Evolutionary conservation across 2,113 vertebrate genomes (phyloP).

Genomic region (Brachyistius frenatus): DNA sequence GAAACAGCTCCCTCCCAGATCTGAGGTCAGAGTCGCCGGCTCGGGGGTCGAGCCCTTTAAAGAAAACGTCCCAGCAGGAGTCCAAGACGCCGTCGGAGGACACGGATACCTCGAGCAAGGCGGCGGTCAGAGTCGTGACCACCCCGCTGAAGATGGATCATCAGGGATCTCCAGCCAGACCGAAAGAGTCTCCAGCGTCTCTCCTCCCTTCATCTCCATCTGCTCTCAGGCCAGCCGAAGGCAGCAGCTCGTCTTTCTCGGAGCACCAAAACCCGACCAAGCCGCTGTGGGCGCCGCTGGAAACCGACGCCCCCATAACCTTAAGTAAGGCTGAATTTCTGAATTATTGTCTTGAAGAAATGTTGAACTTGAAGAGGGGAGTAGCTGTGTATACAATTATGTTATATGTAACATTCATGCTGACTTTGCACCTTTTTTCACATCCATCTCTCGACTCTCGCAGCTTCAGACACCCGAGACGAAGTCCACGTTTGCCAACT

Average conservation of each 20-base stretch:
- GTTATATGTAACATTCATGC: neutral
- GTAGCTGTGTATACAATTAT: no score
- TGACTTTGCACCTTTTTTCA: neutral
- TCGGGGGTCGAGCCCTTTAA: neutral
- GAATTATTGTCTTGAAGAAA: neutral
- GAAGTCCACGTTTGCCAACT: conserved; percentile 90
- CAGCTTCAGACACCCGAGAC: conserved; percentile 83
- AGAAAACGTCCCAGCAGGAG: conserved; percentile 33
- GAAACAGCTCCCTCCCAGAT: conserved; percentile 70
- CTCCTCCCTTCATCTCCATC: conserved; percentile 48
- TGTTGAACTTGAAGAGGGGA: neutral
- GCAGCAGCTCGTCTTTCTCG: conserved; percentile 50
- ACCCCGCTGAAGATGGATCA: conserved; percentile 34
- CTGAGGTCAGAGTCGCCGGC: conserved; percentile 43
- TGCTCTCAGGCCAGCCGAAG: conserved; percentile 29
- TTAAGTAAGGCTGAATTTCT: conserved; percentile 86
- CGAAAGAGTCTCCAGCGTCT: conserved; percentile 37
- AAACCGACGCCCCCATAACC: conserved; percentile 92
- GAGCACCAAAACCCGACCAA: conserved; percentile 69
- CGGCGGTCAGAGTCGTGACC: conserved; percentile 4
- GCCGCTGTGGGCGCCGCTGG: conserved; percentile 85
- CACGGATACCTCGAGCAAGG: conserved; percentile 5
- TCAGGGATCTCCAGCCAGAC: conserved; percentile 42
- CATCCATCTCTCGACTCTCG: conserved; percentile 32
- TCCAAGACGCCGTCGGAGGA: conserved; percentile 34